These are phyloP conservation scores for Diachasmimorpha longicaudata DNA, from an alignment of 1,140 invertebrate species.

Conservation along the genomic window DNA sequence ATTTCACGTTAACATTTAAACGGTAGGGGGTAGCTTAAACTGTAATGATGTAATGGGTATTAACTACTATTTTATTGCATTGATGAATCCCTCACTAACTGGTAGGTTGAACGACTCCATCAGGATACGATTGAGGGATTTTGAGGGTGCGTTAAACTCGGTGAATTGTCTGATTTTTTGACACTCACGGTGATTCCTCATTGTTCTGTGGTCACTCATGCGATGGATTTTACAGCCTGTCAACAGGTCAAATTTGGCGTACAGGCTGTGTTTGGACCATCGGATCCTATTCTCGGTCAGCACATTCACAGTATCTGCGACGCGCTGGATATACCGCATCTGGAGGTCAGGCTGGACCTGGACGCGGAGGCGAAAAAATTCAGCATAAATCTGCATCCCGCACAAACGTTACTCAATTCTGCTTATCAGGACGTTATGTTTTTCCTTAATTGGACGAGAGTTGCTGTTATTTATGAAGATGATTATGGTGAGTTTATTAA, in stretches of 20 bases:
- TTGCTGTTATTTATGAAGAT: slow-evolving; percentile 77
- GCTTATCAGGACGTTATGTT: slow-evolving; percentile 73
- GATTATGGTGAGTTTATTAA: slow-evolving; percentile 68
- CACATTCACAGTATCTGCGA: slow-evolving; percentile 76
- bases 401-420: slow-evolving; percentile 69
- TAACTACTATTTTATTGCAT: neutral
- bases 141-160: neutral
- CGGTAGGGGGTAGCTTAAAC: neutral
- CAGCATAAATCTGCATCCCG: slow-evolving; percentile 75
- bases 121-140: neutral
- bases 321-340: slow-evolving; percentile 74
- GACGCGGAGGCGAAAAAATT: slow-evolving; percentile 65
- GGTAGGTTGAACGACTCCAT: neutral
- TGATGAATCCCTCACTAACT: neutral
- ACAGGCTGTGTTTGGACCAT: slow-evolving; percentile 72
- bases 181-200: no score
- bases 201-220: neutral
- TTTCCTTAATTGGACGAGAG: slow-evolving; percentile 75
- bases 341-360: slow-evolving; percentile 70
- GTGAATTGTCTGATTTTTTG: neutral
- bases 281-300: slow-evolving; percentile 67
- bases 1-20: neutral
- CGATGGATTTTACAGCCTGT: slow-evolving; percentile 64
- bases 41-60: neutral
- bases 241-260: slow-evolving; percentile 69